Evolutionary conservation across 2,797 vertebrate genomes (phyloP).

Genomic region (Mus caroli): DNA sequence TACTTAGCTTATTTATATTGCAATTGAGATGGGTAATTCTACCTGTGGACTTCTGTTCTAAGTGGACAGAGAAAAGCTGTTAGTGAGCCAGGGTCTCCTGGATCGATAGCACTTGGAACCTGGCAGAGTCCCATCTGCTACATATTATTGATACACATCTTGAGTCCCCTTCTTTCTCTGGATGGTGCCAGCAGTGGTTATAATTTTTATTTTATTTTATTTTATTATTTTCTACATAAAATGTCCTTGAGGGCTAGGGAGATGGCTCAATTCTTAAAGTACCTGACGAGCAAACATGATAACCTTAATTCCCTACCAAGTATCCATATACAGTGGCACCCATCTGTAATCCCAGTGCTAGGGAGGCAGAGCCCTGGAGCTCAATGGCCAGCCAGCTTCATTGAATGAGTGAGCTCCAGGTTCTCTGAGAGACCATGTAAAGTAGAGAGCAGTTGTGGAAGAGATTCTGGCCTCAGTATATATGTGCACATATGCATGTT

Average conservation of each 20-base stretch:
- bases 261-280: background rate
- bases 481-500: background rate
- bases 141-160: fast-evolving
- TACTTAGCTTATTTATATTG: background rate
- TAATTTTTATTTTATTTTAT: background rate
- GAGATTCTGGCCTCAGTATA: background rate
- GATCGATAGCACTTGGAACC: no score
- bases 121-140: background rate
- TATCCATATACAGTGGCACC: no score
- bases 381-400: background rate
- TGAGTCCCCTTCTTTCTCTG: background rate
- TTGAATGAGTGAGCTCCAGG: background rate
- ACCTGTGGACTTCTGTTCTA: background rate
- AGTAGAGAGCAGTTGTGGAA: background rate
- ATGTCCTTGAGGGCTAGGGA: background rate
- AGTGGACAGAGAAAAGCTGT: no score
- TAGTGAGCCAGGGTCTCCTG: background rate
- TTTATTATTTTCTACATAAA: background rate
- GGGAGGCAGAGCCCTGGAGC: background rate
- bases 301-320: background rate
- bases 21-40: background rate
- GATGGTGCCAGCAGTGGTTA: background rate
- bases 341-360: background rate
- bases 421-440: background rate
- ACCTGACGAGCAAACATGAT: background rate